Base-by-base conservation (phyloP, 2,888 invertebrate genomes). In the Agrenia bidenticulata region DNA sequence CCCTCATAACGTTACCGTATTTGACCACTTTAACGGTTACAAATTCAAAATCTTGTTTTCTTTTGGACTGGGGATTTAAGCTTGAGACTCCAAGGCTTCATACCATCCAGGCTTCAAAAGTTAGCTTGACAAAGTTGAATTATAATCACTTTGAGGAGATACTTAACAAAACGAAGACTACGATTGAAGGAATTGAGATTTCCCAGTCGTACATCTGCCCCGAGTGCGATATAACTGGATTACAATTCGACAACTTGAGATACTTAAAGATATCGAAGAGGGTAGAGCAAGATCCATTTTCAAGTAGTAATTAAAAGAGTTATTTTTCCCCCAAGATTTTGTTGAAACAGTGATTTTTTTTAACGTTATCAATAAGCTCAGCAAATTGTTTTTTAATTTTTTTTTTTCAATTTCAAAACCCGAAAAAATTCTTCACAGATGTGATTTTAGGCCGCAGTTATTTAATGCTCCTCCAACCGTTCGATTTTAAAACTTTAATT, bases 11-110 rank as follows among this genome's bases (percentile, higher is more conserved):
- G 5, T 9, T 54, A n/a, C 21, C 24, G 15, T 19, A 51, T 21
- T n/a, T 54, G 27, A 5, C 5, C 2, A 26, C 2, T 7, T 9
- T 54, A 13, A 24, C n/a, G n/a, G 54, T 26, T n/a, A 17, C 2
- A 24, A 54, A 27, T 54, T 24, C 54, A 2, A 54, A n/a, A 4
- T 26, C 24, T 5, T 27, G 27, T 5, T 11, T 27, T 2, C 24
- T 54, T 27, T 26, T 54, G 17, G 54, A 32, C 2, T 54, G 54
- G 54, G 54, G 32, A 15, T 54, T 54, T 27, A 5, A n/a, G 2
- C n/a, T 54, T 2, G 17, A 54, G 2, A 11, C 27, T n/a, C 54
- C 54, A 24, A 24, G 27, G 5, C 27, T 54, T 13, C 24, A 54
- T 4, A 27, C 27, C n/a, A 17, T 54, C n/a, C 5, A n/a, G 13